Conservation (phyloP, 2,888 invertebrate genomes). For the Sinhomidia bicolor region DNA sequence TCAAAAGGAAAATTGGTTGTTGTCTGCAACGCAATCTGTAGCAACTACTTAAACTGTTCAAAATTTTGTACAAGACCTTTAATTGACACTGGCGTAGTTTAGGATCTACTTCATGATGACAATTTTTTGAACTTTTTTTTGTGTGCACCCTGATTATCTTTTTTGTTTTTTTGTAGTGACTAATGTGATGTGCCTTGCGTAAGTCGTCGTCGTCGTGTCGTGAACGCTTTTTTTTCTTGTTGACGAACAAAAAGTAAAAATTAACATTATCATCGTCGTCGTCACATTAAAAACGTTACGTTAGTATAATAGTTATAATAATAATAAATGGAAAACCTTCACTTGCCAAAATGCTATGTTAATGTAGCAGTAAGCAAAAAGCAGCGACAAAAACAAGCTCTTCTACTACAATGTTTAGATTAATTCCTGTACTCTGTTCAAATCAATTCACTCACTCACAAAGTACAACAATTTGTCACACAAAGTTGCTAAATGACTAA, state of each 20-base stretch:
- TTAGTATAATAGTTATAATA: neutral
- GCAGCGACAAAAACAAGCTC: neutral
- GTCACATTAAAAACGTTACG: too few relatives aligned
- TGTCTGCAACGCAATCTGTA: neutral
- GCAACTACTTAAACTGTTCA: neutral
- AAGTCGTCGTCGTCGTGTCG: slow-evolving; percentile 30
- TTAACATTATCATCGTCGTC: slow-evolving; percentile 5
- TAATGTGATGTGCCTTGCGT: slow-evolving; percentile 38
- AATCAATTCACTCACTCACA: neutral
- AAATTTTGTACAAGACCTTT: neutral
- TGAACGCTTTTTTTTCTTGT: slow-evolving; percentile 13
- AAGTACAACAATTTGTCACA: slow-evolving; percentile 7
- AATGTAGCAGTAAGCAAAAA: slow-evolving; percentile 17
- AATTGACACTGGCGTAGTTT: neutral
- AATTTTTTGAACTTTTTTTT: neutral
- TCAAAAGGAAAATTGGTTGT: slow-evolving; percentile 1
- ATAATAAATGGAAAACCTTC: slow-evolving; percentile 19
- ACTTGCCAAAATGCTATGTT: slow-evolving; percentile 29
- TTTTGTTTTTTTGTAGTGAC: slow-evolving; percentile 30
- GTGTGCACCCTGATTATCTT: slow-evolving; percentile 1
- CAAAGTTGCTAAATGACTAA: neutral
- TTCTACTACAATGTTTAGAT: too few relatives aligned
- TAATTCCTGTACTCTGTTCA: neutral
- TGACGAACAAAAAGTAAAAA: slow-evolving; percentile 19
- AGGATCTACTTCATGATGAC: neutral